Evolutionary conservation across 2,113 vertebrate genomes (phyloP).

Genomic region (Orcinus orca): DNA sequence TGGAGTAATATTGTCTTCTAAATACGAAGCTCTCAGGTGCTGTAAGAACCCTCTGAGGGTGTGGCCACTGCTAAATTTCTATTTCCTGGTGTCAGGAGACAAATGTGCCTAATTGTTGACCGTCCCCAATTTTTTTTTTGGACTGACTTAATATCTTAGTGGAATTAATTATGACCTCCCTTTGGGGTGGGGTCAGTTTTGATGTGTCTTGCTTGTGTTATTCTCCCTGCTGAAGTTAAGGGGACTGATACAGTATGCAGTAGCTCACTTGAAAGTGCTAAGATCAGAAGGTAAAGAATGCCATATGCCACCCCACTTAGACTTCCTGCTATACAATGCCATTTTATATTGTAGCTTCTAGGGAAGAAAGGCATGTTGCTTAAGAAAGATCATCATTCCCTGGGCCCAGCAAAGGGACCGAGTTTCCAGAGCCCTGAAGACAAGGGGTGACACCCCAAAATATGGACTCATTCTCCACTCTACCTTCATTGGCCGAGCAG

Average conservation of each 20-base stretch:
- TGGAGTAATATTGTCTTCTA: neutral
- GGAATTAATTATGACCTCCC: neutral
- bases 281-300: constrained; percentile 69
- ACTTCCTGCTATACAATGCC: constrained; percentile 64
- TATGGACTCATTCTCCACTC: no score
- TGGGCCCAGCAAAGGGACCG: no score
- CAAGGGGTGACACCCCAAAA: no score
- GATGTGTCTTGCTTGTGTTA: neutral
- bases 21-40: neutral
- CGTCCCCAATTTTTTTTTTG: neutral
- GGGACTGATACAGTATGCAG: constrained; percentile 74
- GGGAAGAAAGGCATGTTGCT: constrained; percentile 64
- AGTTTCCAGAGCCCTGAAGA: no score
- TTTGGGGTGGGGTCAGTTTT: neutral
- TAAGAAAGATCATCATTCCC: constrained; percentile 17
- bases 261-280: constrained; percentile 74
- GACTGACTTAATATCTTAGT: neutral
- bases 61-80: neutral
- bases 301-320: constrained; percentile 58
- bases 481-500: no score
- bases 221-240: neutral
- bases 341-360: constrained; percentile 73
- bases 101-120: no score
- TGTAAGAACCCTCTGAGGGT: neutral
- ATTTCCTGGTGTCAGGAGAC: neutral